Conservation (phyloP, 2,888 invertebrate species). For the Lasius platythorax region DNA sequence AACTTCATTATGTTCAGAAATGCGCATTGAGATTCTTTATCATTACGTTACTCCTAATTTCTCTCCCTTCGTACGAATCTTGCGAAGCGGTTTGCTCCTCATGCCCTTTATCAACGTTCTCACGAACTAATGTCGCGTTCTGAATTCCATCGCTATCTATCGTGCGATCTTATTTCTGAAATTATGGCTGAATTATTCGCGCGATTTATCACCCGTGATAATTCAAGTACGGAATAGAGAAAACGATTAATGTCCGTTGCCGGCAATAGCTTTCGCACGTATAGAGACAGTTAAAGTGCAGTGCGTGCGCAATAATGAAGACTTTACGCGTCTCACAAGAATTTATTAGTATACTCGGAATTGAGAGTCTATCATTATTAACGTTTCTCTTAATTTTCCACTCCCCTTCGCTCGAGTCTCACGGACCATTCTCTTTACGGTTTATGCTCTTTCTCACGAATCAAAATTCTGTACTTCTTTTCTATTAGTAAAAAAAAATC, state of each 20-base stretch:
- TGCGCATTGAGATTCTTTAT: constrained; percentile 21
- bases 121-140: constrained; percentile 46
- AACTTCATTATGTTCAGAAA: constrained; percentile 36
- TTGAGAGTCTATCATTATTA: constrained; percentile 36
- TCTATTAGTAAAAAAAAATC: neutral
- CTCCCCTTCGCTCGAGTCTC: constrained; percentile 23
- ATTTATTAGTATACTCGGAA: constrained; percentile 31
- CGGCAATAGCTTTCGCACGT: constrained; percentile 21
- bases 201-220: constrained; percentile 45
- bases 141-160: constrained; percentile 48
- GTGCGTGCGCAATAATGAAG: constrained; percentile 38
- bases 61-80: constrained; percentile 21
- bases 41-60: constrained; percentile 47
- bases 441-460: constrained; percentile 18
- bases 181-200: constrained; percentile 55
- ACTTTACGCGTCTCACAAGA: constrained; percentile 13
- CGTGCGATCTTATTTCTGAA: constrained; percentile 52
- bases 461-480: constrained; percentile 13
- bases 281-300: constrained; percentile 19
- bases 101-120: constrained; percentile 46
- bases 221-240: constrained; percentile 47
- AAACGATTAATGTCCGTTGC: constrained; percentile 45
- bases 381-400: constrained; percentile 26
- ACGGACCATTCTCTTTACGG: neutral
- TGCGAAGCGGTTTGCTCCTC: neutral